These are phyloP conservation scores for Zaprionus vittiger DNA, from an alignment of 1,140 invertebrate species.

Conservation along the genomic window DNA sequence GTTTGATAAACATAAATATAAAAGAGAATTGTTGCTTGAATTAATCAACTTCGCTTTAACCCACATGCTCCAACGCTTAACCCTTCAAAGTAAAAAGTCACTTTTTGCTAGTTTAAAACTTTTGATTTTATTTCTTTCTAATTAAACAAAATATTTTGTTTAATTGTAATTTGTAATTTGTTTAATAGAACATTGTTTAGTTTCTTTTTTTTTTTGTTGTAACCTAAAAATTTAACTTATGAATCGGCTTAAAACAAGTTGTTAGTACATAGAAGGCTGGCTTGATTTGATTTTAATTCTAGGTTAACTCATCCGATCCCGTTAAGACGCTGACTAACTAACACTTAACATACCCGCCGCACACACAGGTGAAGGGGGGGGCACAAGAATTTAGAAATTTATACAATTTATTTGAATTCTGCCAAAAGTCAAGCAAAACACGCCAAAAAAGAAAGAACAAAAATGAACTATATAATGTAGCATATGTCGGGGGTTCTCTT, in stretches of 20 bases:
- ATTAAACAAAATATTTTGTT: constrained; percentile 1
- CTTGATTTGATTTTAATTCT: constrained; percentile 1
- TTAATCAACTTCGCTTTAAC: too few species aligned
- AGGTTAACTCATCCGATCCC: neutral
- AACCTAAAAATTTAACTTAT: constrained; percentile 29
- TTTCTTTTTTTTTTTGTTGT: neutral
- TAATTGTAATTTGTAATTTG: neutral
- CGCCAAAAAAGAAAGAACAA: constrained; percentile 1
- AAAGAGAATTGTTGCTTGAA: too few species aligned
- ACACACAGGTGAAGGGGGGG: neutral
- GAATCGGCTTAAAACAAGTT: constrained; percentile 30
- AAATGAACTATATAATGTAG: neutral
- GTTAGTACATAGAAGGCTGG: constrained; percentile 28
- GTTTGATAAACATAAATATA: too few species aligned
- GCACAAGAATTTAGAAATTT: neutral
- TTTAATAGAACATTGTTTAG: neutral
- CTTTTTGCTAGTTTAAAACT: constrained; percentile 12
- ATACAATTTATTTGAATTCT: neutral
- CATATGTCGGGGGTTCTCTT: neutral
- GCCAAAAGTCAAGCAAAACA: neutral
- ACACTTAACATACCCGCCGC: neutral
- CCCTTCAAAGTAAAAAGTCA: neutral
- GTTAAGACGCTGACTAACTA: neutral
- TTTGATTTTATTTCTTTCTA: constrained; percentile 1
- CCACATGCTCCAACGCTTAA: too few species aligned